Evolutionary conservation across 2,113 vertebrate genomes (phyloP).

Genomic region (Chitala chitala): DNA sequence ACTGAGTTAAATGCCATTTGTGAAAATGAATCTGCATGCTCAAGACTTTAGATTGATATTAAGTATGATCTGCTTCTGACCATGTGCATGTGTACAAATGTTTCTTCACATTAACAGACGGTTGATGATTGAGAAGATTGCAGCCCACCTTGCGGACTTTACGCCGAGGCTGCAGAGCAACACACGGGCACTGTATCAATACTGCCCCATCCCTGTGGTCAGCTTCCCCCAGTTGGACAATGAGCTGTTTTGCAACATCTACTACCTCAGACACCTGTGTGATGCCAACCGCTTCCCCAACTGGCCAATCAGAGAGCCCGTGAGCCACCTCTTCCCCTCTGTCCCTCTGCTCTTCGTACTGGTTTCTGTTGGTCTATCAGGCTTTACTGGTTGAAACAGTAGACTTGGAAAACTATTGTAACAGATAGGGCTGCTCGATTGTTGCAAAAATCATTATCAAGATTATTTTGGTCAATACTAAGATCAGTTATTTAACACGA

Average conservation of each 20-base stretch:
- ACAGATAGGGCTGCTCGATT: too few species aligned
- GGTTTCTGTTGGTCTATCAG: too few species aligned
- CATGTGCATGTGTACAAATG: neutral
- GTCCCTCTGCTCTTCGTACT: too few species aligned
- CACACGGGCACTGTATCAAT: conserved; percentile 94
- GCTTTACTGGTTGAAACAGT: too few species aligned
- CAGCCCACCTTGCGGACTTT: conserved; percentile 93
- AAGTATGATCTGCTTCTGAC: too few species aligned
- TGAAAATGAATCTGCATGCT: too few species aligned
- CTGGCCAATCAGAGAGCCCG: conserved; percentile 94
- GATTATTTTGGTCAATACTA: too few species aligned
- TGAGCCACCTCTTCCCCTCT: conserved; percentile 51
- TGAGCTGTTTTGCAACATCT: conserved; percentile 98
- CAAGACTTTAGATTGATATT: too few species aligned
- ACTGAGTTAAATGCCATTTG: too few species aligned
- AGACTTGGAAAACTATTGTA: too few species aligned
- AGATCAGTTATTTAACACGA: too few species aligned
- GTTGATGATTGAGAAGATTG: conserved; percentile 98
- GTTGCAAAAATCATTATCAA: too few species aligned
- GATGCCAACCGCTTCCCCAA: conserved; percentile 85
- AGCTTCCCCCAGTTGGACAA: conserved; percentile 93
- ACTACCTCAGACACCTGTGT: conserved; percentile 97
- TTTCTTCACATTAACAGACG: conserved; percentile 60
- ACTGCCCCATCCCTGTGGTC: conserved; percentile 92
- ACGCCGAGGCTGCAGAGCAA: conserved; percentile 95